Base-by-base conservation (phyloP, 2,113 vertebrate genomes). In the Poecile atricapillus region DNA sequence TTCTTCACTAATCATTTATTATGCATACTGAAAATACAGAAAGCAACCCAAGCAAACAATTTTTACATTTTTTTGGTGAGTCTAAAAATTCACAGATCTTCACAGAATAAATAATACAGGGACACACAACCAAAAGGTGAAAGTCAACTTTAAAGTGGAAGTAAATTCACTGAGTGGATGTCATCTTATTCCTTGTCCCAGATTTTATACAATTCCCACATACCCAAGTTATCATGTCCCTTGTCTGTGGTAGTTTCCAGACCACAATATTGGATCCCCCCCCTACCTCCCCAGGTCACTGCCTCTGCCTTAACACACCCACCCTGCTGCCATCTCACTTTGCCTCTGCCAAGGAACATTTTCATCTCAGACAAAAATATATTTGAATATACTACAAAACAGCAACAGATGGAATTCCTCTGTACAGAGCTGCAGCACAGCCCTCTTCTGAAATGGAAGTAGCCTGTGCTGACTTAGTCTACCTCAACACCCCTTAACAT, bases 181-280 rank as follows among this genome's bases (percentile, higher is more conserved):
- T 46, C 22, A 70, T 39, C 20, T 71, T 46, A 52, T 12, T 52
- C 19, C 15, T 53, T 65, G 64, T 7, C 37, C 35, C 73, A 24
- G 23, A 59, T 87, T 89, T 58, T 31, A 59, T 13, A 43, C 39
- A 65, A 46, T 47, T 49, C 18, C n/a, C 39, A 67, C 7, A 12
- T 5, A 39, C 4, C 7, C 16, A 37, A 59, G 8, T 24, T 70
- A 39, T 18, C 15, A 1, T 15, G 41, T 28, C 22, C 3, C 11
- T 27, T 63, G 11, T 22, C 43, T 39, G 1, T 3, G 9, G 46
- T 4, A 35, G 30, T 2, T 79, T 27, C 41, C 58, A 35, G 75
- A n/a, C 16, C 0, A 3, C 35, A 50, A 22, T 3, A 22, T 0
- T 53, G 19, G 11, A 17, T 24, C 58, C 35, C 55, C 15, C 70